Percentiles rank a stretch among this genome's conserved stretches.
Evolutionary conservation across 2,888 invertebrate species (phyloP).

Genomic region (Pheosia tremula): DNA sequence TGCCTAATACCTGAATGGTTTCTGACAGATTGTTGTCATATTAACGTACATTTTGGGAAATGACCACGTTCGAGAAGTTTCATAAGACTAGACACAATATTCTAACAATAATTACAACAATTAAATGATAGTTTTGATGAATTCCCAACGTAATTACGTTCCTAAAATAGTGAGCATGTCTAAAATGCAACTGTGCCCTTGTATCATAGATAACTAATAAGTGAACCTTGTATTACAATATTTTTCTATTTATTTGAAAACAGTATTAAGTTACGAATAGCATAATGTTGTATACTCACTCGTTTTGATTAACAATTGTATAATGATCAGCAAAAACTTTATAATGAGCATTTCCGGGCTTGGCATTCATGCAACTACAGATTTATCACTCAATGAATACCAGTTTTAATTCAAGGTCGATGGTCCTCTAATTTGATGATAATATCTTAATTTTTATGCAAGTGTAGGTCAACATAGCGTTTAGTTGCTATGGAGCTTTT

Average conservation of each 20-base stretch:
- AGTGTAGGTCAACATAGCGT: conserved; percentile 16
- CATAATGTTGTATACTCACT: neutral
- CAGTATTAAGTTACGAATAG: neutral
- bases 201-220: neutral
- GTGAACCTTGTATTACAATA: neutral
- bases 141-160: neutral
- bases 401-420: conserved; percentile 29
- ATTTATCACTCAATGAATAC: conserved; percentile 29
- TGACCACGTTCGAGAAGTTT: no score
- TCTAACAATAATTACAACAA: no score
- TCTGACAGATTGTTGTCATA: neutral
- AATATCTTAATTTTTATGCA: conserved; percentile 26
- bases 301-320: conserved; percentile 7
- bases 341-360: conserved; percentile 21
- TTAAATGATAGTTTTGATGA: no score
- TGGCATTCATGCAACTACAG: conserved; percentile 14
- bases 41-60: neutral
- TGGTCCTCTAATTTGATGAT: conserved; percentile 24
- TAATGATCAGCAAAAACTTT: conserved; percentile 13
- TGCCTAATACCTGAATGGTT: conserved; percentile 1
- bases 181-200: neutral
- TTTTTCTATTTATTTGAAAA: neutral
- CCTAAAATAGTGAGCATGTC: neutral
- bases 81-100: no score
- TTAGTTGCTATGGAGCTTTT: no score